These are phyloP conservation scores for Slavum lentiscoides DNA, from an alignment of 2,888 invertebrate species.

Conservation along the genomic window DNA sequence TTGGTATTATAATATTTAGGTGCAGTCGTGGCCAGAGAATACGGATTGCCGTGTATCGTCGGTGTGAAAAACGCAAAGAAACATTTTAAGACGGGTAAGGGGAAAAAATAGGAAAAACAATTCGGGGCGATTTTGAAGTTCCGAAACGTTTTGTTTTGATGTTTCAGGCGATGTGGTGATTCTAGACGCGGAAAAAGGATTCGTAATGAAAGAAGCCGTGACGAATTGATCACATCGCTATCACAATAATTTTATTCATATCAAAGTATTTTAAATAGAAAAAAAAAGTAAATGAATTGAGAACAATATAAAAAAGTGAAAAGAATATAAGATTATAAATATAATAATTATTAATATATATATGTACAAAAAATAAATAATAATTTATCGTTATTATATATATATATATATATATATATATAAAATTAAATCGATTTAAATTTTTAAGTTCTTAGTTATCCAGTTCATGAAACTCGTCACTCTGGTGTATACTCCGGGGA, in stretches of 20 bases:
- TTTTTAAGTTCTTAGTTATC: conserved; percentile 81
- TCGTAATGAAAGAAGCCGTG: conserved; percentile 2
- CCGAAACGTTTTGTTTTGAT: conserved; percentile 5
- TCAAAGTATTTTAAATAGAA: conserved; percentile 2
- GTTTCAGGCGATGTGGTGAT: conserved; percentile 38
- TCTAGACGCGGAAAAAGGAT: conserved; percentile 37
- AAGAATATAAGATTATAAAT: conserved; percentile 26
- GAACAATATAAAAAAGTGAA: conserved; percentile 22
- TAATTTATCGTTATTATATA: neutral
- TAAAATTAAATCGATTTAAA: conserved; percentile 22
- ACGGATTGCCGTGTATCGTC: conserved; percentile 81
- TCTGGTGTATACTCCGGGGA: conserved; percentile 87
- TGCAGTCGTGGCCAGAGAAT: conserved; percentile 81
- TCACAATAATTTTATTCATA: conserved; percentile 29
- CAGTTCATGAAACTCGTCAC: conserved; percentile 81
- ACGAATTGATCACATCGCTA: conserved; percentile 9
- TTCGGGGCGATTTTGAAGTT: neutral
- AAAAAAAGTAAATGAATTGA: conserved; percentile 23
- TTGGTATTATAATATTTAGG: conserved; percentile 62
- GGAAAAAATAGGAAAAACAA: neutral
- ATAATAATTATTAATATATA: conserved; percentile 24
- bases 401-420: neutral
- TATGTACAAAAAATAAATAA: conserved; percentile 22
- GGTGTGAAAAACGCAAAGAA: conserved; percentile 71
- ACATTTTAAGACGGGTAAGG: conserved; percentile 69